Evolutionary conservation across 1,140 invertebrate species (phyloP), one percentile per base, ranked within the genome.

Genomic region (Steinernema khuongi): DNA sequence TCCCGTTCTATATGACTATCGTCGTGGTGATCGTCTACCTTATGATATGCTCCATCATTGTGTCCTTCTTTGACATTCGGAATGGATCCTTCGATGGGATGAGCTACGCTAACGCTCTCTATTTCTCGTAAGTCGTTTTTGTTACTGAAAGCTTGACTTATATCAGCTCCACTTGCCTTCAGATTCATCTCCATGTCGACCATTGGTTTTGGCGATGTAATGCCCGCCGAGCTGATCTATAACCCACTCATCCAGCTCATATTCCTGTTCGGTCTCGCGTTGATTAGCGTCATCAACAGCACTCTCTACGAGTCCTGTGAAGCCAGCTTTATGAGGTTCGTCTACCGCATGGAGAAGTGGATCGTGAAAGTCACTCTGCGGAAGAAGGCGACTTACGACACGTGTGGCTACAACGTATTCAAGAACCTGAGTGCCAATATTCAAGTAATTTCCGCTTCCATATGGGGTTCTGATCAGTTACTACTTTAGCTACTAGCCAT

Each of bases 151-250:
- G n/a, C n/a, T n/a, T n/a, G n/a, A n/a, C n/a, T n/a, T n/a, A n/a
- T n/a, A n/a, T n/a, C n/a, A n/a, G n/a, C n/a, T n/a, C n/a, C n/a
- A n/a, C n/a, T n/a, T n/a, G n/a, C n/a, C 30, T 69, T 30, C 28
- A 50, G 31, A 28, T 69, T 69, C 28, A 69, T 69, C 41, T 69
- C 68, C 31, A 33, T 69, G 68, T 69, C 68, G 4, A 69, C 68
- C 28, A 69, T 69, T 19, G 68, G 68, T 14, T 50, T 69, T n/a
- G 68, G 68, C 31, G 68, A 69, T 22, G 41, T 69, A 19, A 69
- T 69, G 68, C 68, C 68, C 4, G 22, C 31, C 7, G 30, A 30
- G 14, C 7, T 69, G 14, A 32, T 33, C 14, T 69, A 69, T 28
- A 69, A 22, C 26, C 68, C 68, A 4, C 14, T 69, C 7, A 50